Conservation (phyloP, 2,113 vertebrate species). For the Sterrhoptilus dennistouni region DNA sequence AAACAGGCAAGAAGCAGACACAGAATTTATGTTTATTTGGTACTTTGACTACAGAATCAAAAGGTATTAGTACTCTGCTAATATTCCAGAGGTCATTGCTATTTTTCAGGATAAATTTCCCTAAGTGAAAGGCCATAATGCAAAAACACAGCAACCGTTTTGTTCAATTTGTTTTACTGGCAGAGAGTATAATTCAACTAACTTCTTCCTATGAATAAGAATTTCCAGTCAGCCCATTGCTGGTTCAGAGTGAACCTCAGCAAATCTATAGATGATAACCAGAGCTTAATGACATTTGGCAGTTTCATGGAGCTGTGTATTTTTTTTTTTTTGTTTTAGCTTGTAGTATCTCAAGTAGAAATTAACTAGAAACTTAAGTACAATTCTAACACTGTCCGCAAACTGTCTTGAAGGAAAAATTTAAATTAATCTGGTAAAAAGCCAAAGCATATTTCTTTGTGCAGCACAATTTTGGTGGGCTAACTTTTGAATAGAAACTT, state of each 20-base stretch:
- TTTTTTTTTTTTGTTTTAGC: not conserved
- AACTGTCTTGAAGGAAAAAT: not conserved
- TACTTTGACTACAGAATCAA: not conserved
- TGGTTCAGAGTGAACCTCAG: not conserved
- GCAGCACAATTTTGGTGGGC: not conserved
- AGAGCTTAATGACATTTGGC: not conserved
- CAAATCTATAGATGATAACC: not conserved
- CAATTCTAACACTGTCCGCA: not conserved
- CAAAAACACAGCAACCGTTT: not conserved
- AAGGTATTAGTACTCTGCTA: not conserved
- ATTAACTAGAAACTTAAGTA: not conserved
- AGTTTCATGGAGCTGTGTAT: not conserved
- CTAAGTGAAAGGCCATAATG: not conserved
- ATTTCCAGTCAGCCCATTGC: not conserved
- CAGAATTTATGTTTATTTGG: not conserved
- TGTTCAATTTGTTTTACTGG: not conserved
- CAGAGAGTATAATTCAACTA: not conserved
- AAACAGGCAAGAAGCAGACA: not conserved
- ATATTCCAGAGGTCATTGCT: not conserved
- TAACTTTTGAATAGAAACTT: not conserved
- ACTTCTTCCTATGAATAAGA: not conserved
- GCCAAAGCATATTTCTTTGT: not conserved
- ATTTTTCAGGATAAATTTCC: not conserved
- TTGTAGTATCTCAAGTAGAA: not conserved
- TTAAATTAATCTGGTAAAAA: not conserved